Evolutionary conservation across 1,140 invertebrate genomes (phyloP).

Genomic region (Sinonovacula constricta): DNA sequence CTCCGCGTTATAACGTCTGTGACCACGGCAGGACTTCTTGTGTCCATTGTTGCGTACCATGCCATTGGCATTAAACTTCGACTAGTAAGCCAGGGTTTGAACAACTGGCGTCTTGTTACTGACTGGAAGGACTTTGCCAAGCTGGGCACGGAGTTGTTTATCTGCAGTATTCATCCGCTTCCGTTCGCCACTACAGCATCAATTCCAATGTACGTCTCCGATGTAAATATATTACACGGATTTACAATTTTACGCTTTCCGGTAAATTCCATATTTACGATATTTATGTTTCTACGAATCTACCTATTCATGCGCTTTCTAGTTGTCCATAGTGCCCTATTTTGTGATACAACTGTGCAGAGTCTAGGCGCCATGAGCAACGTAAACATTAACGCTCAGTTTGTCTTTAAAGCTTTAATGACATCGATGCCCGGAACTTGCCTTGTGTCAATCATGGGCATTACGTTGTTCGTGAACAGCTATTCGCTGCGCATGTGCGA

Average conservation of each 20-base stretch:
- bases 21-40: constrained; percentile 60
- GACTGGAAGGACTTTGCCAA: constrained; percentile 60
- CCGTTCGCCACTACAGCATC: constrained; percentile 59
- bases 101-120: constrained; percentile 67
- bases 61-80: constrained; percentile 63
- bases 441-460: constrained; percentile 67
- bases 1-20: constrained; percentile 63
- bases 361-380: constrained; percentile 75
- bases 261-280: constrained; percentile 70
- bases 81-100: constrained; percentile 65
- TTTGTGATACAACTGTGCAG: constrained; percentile 75
- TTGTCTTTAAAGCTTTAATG: constrained; percentile 77
- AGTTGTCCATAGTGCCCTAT: constrained; percentile 74
- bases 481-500: constrained; percentile 74
- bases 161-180: constrained; percentile 68
- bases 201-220: constrained; percentile 57
- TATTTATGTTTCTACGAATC: constrained; percentile 75
- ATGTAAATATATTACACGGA: constrained; percentile 42
- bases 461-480: constrained; percentile 69
- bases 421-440: constrained; percentile 71
- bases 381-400: constrained; percentile 74
- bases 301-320: constrained; percentile 74
- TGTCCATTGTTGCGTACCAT: constrained; percentile 64
- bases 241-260: constrained; percentile 58
- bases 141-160: constrained; percentile 58